phyloP scores from a whole-genome alignment of 2,113 vertebrate genomes.

The Sphaerodactylus townsendi region DNA sequence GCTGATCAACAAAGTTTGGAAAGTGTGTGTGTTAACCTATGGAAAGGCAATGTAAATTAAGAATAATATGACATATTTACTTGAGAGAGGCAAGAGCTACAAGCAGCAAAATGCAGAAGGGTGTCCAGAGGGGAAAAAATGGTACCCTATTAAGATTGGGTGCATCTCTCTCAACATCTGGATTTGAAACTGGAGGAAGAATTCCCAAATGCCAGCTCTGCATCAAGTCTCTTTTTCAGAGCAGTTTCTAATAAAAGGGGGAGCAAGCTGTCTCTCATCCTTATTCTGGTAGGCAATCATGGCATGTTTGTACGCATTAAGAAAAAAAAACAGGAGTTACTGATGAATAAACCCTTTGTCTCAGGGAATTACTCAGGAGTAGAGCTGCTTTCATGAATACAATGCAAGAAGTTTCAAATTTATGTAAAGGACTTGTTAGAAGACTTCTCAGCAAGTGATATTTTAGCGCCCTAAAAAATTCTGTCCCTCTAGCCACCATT shows the following conservation, averaged over 20 bases:
- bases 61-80: constrained; percentile 32
- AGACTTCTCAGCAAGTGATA: not conserved
- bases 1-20: constrained; percentile 31
- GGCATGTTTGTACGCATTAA: not conserved
- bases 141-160: not conserved
- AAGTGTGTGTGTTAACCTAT: constrained; percentile 19
- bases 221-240: not conserved
- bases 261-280: not conserved
- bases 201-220: not conserved
- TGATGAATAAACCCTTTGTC: not conserved
- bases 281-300: not conserved
- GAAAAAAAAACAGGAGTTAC: not conserved
- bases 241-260: not conserved
- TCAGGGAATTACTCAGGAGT: not conserved
- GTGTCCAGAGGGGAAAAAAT: not conserved
- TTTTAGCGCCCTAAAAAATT: not conserved
- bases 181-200: not conserved
- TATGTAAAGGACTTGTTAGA: not conserved
- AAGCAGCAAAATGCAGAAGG: not conserved
- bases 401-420: not conserved
- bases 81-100: not conserved
- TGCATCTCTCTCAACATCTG: not conserved
- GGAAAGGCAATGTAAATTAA: constrained; percentile 51
- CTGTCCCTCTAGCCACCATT: not conserved
- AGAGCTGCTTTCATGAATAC: not conserved